phyloP scores from a whole-genome alignment of 2,888 invertebrate genomes.

The Chesias legatella region DNA sequence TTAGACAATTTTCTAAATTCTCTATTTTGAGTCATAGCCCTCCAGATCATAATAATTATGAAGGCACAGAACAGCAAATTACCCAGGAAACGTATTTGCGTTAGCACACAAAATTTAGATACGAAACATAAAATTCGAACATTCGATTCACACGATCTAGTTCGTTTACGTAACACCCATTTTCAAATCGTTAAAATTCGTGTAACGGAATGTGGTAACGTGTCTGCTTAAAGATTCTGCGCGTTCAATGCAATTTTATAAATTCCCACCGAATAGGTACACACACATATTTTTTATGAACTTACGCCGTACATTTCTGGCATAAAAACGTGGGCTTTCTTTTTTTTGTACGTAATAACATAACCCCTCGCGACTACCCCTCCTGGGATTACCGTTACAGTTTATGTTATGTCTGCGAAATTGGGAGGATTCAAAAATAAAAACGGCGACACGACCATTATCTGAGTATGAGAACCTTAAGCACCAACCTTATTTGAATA shows the following conservation, averaged over 20 bases:
- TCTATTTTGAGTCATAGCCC: too few species aligned
- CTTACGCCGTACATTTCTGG: conserved; percentile 39
- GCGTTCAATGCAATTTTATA: conserved; percentile 29
- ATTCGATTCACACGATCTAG: neutral
- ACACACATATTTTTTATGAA: conserved; percentile 37
- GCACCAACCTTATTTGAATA: conserved; percentile 32
- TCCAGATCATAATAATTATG: too few species aligned
- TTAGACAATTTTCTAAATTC: too few species aligned
- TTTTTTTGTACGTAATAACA: conserved; percentile 45
- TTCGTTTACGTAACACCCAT: conserved; percentile 3
- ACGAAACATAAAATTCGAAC: neutral
- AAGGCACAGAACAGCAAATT: too few species aligned
- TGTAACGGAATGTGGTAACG: conserved; percentile 17
- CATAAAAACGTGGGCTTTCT: conserved; percentile 40
- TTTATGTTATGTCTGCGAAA: conserved; percentile 48
- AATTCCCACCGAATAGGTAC: conserved; percentile 25
- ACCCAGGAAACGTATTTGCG: too few species aligned
- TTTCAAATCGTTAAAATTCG: conserved; percentile 15
- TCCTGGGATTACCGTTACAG: conserved; percentile 43
- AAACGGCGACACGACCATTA: conserved; percentile 37
- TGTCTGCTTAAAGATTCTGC: conserved; percentile 17
- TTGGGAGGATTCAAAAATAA: conserved; percentile 51
- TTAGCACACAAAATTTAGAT: too few species aligned
- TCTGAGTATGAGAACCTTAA: conserved; percentile 30
- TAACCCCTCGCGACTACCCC: conserved; percentile 45